phyloP scores from a whole-genome alignment of 2,888 invertebrate species.

The Polymixis flavicincta region DNA sequence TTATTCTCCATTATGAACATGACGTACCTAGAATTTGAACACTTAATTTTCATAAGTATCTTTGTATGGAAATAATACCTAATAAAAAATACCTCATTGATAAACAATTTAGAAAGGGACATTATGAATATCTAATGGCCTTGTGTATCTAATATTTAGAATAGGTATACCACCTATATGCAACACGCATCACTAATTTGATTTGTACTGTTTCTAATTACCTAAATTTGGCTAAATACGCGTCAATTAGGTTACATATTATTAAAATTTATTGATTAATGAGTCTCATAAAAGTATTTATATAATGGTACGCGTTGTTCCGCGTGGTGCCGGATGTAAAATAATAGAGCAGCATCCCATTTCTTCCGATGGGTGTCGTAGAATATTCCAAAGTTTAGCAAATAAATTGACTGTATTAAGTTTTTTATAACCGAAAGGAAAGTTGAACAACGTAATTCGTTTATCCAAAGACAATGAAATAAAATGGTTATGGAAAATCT shows the following conservation, averaged over 20 bases:
- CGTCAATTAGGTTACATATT: constrained; percentile 9
- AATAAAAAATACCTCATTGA: not conserved
- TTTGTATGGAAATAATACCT: not conserved
- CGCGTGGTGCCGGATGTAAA: too few species aligned
- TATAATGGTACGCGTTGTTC: too few species aligned
- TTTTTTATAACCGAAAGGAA: constrained; percentile 29
- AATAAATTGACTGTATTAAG: constrained; percentile 18
- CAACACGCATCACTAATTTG: not conserved
- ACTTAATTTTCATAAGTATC: not conserved
- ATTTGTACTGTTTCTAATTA: not conserved
- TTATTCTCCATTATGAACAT: not conserved
- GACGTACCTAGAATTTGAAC: too few species aligned
- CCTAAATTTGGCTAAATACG: not conserved
- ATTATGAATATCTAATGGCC: not conserved
- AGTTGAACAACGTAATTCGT: constrained; percentile 28
- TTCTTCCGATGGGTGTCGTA: too few species aligned
- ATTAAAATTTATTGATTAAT: not conserved
- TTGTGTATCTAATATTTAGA: too few species aligned
- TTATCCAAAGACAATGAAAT: constrained; percentile 43
- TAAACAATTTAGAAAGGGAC: not conserved
- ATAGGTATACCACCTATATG: not conserved
- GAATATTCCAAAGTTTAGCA: constrained; percentile 32
- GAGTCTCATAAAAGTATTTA: too few species aligned
- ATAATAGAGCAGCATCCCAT: too few species aligned
- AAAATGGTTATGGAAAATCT: constrained; percentile 47